Base-by-base conservation (phyloP, 2,888 invertebrate genomes). In the Gymnocheta viridis region DNA sequence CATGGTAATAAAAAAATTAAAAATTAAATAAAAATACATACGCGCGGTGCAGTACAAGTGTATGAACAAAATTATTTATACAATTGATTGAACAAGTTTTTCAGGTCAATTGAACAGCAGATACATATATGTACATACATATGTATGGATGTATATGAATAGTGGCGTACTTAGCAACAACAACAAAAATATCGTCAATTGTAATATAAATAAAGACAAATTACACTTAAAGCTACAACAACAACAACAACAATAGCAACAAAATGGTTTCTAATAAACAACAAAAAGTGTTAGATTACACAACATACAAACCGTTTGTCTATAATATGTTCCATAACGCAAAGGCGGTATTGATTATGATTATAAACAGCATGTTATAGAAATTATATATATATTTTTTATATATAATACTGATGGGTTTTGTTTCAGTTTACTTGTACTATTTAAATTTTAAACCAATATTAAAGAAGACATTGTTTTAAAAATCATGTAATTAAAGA, bases 71-170 rank as follows among this genome's bases (percentile, higher is more conserved):
- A 41, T 74, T 73, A 74, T 81, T 81, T 81, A 67, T 62, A 69
- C 81, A 81, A 81, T 74, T 81, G 74, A 82, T 82, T 76, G 81
- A 82, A 82, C 81, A 82, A 82, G 81, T 76, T 82, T 81, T 82
- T 82, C 81, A 82, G 81, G 79, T 79, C 79, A 79, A 79, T 79
- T 79, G 79, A 72, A 72, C 72, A 78, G 41, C 4, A 69, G 4
- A 72, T 41, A 35, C 22, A 22, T 24, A 24, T 51, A 9, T 12
- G 14, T 14, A 7, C 32, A 19, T 47, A n/a, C 4, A 4, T 41
- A n/a, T 41, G 41, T 2, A 14, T 41, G 41, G 4, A 41, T 41
- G 41, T n/a, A 47, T 29, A 41, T 70, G 58, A 67, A 38, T 58
- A 69, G 24, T 22, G 14, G 38, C 22, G 24, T 32, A 29, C 70